Evolutionary conservation across 1,140 invertebrate species (phyloP), one percentile per base, ranked within the genome.

Genomic region (Monomorium pharaonis): DNA sequence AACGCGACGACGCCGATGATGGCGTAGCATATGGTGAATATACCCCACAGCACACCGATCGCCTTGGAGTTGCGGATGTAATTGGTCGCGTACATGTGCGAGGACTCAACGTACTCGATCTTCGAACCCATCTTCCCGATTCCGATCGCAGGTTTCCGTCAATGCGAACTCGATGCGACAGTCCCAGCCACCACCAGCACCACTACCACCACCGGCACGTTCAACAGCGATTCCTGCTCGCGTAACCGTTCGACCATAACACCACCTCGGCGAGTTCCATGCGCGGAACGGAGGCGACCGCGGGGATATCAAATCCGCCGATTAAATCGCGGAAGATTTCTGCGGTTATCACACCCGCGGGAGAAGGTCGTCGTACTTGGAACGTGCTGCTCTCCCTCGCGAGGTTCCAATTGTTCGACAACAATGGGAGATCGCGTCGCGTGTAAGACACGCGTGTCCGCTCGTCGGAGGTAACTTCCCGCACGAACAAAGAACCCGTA

Each of bases 11-110:
- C 97, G 77, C 97, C 97, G 91, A 99, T 99, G 90, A 99, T 99
- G 69, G 98, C 98, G 94, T 98, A 99, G 95, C 99, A 99, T 92
- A 99, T 98, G 74, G 98, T 98, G 94, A 99, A 99, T 89, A 99
- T 98, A 27, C 97, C 98, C 99, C 99, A 99, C 62, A 99, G 96
- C 21, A 99, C 98, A 56, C 98, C 98, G 76, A 99, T 98, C 54
- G 99, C 98, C 95, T 99, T 98, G 63, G 98, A 98, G 96, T 99
- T 99, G 91, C 98, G 96, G 58, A 99, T 97, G 95, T 99, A 99
- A 95, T 98, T 99, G 27, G 98, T 98, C 70, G 98, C 98, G 94
- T 98, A 98, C 93, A 98, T 96, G 94, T 98, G 98, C 75, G 97
- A 97, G 69, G 97, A 98, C 93, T 98, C 98, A 70, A 98, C 97